Conservation (phyloP, 2,113 vertebrate species). For the Romanogobio albipinnatus region DNA sequence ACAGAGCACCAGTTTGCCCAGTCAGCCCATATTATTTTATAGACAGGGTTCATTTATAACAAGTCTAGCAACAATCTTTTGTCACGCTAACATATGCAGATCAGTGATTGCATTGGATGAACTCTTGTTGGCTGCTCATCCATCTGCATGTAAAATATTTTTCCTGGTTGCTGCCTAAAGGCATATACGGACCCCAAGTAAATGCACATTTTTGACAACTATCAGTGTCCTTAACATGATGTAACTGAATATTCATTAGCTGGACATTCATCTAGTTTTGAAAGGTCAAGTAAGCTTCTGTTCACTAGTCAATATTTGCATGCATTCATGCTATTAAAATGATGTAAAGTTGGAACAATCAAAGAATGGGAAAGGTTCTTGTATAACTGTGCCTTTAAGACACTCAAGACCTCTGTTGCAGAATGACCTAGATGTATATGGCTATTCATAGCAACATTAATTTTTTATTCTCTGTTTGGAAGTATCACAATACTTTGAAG, state of each 20-base stretch:
- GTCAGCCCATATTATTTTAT: neutral
- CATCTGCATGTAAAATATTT: neutral
- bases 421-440: conserved; percentile 7
- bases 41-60: neutral
- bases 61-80: neutral
- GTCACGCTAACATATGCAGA: neutral
- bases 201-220: neutral
- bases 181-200: neutral
- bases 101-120: too few species aligned
- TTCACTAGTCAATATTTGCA: neutral
- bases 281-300: neutral
- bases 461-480: conserved; percentile 26
- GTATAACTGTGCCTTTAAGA: neutral
- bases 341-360: neutral
- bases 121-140: too few species aligned
- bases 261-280: neutral
- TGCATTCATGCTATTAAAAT: neutral
- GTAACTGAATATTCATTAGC: conserved; percentile 29
- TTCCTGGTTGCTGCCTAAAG: neutral
- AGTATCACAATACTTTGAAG: conserved; percentile 28
- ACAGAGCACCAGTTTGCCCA: neutral
- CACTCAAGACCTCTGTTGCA: neutral
- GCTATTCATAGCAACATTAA: conserved; percentile 1
- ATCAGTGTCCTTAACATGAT: conserved; percentile 16
- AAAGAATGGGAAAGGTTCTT: neutral